Evolutionary conservation across 2,113 vertebrate genomes (phyloP).

Genomic region (Eira barbara): DNA sequence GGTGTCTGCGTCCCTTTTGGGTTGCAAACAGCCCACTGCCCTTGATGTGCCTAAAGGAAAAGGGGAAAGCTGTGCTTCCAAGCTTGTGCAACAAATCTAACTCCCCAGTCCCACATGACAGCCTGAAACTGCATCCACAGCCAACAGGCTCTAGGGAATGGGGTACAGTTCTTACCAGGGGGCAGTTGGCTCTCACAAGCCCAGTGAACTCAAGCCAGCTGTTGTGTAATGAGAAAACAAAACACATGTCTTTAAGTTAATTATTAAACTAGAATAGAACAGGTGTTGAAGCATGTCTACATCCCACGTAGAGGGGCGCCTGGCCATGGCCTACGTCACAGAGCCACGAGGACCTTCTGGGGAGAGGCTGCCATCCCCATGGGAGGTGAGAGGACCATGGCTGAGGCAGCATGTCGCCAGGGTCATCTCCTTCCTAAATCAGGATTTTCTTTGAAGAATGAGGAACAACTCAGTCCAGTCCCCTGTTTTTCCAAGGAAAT

Average conservation of each 20-base stretch:
- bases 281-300: not conserved
- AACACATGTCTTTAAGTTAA: not conserved
- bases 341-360: not conserved
- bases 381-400: not conserved
- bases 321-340: not conserved
- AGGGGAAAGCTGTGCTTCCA: not conserved
- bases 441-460: not conserved
- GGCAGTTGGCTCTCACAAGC: too few species aligned
- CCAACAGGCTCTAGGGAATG: not conserved
- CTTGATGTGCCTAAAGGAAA: not conserved
- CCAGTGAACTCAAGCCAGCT: not conserved
- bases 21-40: not conserved
- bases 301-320: not conserved
- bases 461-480: not conserved
- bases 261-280: not conserved
- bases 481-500: not conserved
- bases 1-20: not conserved
- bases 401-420: fast-evolving
- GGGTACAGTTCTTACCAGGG: not conserved
- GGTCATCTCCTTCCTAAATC: not conserved
- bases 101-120: not conserved
- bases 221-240: not conserved
- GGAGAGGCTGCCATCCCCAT: not conserved
- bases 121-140: not conserved
- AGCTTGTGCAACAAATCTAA: not conserved